Percentiles rank a stretch among this genome's conserved stretches.
These are phyloP conservation scores for Sciurus carolinensis DNA, from an alignment of 2,797 vertebrate species.

Conservation along the genomic window DNA sequence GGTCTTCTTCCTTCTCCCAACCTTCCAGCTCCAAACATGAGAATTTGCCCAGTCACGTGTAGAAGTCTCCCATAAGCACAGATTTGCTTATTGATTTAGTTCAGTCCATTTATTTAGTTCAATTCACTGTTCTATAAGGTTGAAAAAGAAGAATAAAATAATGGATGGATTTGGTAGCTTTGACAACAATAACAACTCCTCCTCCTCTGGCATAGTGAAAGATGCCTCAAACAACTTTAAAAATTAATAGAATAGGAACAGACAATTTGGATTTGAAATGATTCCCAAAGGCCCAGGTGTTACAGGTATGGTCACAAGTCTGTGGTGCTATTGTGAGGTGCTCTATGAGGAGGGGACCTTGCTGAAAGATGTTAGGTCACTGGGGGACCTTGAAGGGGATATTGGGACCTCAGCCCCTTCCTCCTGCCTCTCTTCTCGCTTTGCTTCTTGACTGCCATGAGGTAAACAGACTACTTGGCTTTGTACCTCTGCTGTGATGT, in stretches of 20 bases:
- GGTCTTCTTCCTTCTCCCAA: not conserved
- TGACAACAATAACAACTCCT: not conserved
- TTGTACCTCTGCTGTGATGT: not conserved
- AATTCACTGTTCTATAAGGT: not conserved
- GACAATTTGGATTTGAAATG: not conserved
- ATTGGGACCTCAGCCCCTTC: not conserved
- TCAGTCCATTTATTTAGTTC: conserved; percentile 27
- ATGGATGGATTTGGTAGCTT: not conserved
- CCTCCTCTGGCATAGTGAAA: not conserved
- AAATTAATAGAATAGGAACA: conserved; percentile 14
- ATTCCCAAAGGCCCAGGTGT: not conserved
- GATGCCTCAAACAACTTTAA: not conserved
- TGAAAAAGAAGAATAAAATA: not conserved
- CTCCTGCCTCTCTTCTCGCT: not conserved
- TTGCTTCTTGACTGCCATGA: not conserved
- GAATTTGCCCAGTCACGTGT: conserved; percentile 2
- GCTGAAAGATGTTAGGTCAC: not conserved
- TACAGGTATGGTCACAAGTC: not conserved
- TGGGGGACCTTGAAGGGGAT: not conserved
- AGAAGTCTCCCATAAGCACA: not conserved
- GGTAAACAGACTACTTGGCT: not conserved
- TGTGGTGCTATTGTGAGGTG: not conserved
- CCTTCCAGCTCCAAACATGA: not conserved
- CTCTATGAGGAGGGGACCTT: not conserved
- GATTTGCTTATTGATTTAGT: conserved; percentile 47